Conservation (phyloP, 1,140 invertebrate species). For the Babylonia areolata region DNA sequence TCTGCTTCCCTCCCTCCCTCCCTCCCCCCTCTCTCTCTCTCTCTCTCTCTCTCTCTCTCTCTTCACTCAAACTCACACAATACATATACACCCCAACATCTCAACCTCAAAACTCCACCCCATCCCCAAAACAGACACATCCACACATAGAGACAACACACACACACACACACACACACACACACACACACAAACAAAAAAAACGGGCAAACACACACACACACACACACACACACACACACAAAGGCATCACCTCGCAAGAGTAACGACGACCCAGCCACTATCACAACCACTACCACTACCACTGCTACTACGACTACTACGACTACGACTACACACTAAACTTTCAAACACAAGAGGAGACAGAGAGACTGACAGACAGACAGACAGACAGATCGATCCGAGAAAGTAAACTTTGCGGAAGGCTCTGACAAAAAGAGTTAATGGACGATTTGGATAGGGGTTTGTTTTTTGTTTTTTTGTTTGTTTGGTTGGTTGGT, state of each 20-base stretch:
- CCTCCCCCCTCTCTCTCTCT: background rate
- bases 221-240: background rate
- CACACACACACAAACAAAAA: background rate
- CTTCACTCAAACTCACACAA: background rate
- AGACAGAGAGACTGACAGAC: background rate
- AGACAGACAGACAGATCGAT: background rate
- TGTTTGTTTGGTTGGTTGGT: background rate
- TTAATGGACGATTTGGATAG: background rate
- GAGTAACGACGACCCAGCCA: background rate
- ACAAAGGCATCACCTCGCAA: background rate
- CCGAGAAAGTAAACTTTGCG: background rate
- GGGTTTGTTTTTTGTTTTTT: background rate
- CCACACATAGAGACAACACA: background rate
- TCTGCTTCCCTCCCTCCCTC: background rate
- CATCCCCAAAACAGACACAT: background rate
- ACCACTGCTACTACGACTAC: no score
- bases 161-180: background rate
- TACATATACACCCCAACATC: no score
- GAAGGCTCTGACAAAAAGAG: background rate
- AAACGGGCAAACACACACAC: background rate
- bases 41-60: background rate
- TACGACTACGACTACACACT: no score
- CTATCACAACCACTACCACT: background rate
- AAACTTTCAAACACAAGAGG: background rate
- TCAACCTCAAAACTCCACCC: no score